phyloP scores from a whole-genome alignment of 2,797 vertebrate genomes.

The Galago senegalensis region DNA sequence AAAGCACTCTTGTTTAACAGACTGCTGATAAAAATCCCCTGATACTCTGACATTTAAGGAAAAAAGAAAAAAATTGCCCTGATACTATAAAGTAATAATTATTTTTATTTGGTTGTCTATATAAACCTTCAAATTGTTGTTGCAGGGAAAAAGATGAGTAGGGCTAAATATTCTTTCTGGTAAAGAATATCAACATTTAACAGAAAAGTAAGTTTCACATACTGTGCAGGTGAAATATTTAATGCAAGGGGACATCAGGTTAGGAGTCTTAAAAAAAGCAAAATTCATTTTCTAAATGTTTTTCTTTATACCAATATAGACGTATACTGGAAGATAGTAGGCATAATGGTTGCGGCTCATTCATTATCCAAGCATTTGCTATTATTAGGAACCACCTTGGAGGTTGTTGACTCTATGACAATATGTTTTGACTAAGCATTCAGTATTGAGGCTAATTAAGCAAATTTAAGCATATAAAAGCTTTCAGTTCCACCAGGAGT shows the following conservation, averaged over 20 bases:
- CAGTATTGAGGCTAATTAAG: constrained; percentile 66
- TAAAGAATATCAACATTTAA: neutral
- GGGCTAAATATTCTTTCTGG: neutral
- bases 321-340: neutral
- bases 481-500: constrained; percentile 41
- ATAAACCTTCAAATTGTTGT: neutral
- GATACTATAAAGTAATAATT: neutral
- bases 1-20: constrained; percentile 6
- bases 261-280: neutral
- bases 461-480: constrained; percentile 63
- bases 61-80: neutral
- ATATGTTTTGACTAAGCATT: constrained; percentile 66
- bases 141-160: neutral
- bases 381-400: constrained; percentile 38
- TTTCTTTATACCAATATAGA: neutral
- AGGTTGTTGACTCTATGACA: constrained; percentile 45
- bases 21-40: neutral
- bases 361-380: constrained; percentile 39
- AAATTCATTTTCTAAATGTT: constrained; percentile 26
- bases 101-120: neutral
- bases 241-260: neutral
- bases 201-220: neutral
- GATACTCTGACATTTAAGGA: neutral
- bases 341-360: neutral
- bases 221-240: constrained; percentile 14